These are phyloP conservation scores for Drosophila koepferae DNA, from an alignment of 2,888 invertebrate genomes.

Conservation along the genomic window DNA sequence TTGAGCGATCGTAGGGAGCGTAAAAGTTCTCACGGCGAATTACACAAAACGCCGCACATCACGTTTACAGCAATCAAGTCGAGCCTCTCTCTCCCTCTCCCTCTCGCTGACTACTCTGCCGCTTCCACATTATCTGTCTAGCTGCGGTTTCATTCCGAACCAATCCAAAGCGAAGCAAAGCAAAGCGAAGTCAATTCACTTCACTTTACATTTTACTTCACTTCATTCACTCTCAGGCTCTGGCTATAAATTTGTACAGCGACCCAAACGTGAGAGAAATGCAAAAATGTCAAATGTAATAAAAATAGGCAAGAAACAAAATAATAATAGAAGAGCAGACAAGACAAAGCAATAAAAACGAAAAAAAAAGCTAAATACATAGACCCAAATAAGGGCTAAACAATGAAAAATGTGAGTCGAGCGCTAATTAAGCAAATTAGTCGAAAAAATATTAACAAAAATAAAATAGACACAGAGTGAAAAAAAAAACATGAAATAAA, in stretches of 20 bases:
- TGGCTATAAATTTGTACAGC: slow-evolving; percentile 65
- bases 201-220: slow-evolving; percentile 27
- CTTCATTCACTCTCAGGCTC: slow-evolving; percentile 60
- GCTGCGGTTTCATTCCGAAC: slow-evolving; percentile 14
- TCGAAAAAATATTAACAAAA: slow-evolving; percentile 30
- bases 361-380: slow-evolving; percentile 35
- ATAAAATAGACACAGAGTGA: slow-evolving; percentile 8
- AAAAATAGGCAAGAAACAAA: slow-evolving; percentile 27
- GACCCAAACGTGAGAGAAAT: slow-evolving; percentile 75
- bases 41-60: slow-evolving; percentile 79
- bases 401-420: slow-evolving; percentile 50
- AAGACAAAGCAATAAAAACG: slow-evolving; percentile 36
- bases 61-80: slow-evolving; percentile 69
- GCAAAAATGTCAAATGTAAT: slow-evolving; percentile 60
- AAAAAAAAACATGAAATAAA: slow-evolving; percentile 23
- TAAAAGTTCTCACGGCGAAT: slow-evolving; percentile 78
- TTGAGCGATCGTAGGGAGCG: slow-evolving; percentile 59
- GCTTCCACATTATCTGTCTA: slow-evolving; percentile 3
- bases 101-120: neutral
- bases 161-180: slow-evolving; percentile 4
- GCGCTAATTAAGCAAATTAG: slow-evolving; percentile 77
- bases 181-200: slow-evolving; percentile 5
- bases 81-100: neutral
- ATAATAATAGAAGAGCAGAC: slow-evolving; percentile 32
- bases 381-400: slow-evolving; percentile 55